Percentiles rank a stretch among this genome's conserved stretches.
Conservation (phyloP, 2,113 vertebrate species). For the Cnemophilus loriae region DNA sequence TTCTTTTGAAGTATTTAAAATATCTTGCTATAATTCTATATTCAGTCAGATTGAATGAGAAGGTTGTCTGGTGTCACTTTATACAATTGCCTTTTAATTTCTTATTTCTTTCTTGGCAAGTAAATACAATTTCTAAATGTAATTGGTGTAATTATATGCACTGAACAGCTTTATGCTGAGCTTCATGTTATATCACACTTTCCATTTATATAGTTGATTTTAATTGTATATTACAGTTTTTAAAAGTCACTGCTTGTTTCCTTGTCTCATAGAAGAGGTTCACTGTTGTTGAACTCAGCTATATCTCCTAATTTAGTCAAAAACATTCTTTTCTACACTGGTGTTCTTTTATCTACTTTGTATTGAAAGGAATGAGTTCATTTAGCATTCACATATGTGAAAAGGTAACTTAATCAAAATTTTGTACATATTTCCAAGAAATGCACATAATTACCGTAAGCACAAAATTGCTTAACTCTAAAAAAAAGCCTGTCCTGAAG, state of each 20-base stretch:
- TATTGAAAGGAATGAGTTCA: background rate
- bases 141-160: constrained; percentile 70
- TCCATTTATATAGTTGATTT: constrained; percentile 47
- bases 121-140: constrained; percentile 72
- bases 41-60: constrained; percentile 56
- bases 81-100: constrained; percentile 64
- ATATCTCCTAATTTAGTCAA: constrained; percentile 30
- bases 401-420: background rate
- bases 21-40: constrained; percentile 52
- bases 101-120: constrained; percentile 63
- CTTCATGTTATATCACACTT: constrained; percentile 69
- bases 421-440: background rate
- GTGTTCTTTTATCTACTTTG: background rate
- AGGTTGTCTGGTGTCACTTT: constrained; percentile 66
- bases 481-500: background rate
- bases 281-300: constrained; percentile 53
- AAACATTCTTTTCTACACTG: constrained; percentile 13
- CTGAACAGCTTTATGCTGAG: constrained; percentile 67
- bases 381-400: background rate
- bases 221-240: constrained; percentile 63
- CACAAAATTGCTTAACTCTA: background rate
- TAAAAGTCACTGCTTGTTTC: constrained; percentile 66
- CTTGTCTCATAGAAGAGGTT: constrained; percentile 46
- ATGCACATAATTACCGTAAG: background rate
- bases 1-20: constrained; percentile 65